These are phyloP conservation scores for Hesperophylax magnus DNA, from an alignment of 1,140 invertebrate species.

Conservation along the genomic window DNA sequence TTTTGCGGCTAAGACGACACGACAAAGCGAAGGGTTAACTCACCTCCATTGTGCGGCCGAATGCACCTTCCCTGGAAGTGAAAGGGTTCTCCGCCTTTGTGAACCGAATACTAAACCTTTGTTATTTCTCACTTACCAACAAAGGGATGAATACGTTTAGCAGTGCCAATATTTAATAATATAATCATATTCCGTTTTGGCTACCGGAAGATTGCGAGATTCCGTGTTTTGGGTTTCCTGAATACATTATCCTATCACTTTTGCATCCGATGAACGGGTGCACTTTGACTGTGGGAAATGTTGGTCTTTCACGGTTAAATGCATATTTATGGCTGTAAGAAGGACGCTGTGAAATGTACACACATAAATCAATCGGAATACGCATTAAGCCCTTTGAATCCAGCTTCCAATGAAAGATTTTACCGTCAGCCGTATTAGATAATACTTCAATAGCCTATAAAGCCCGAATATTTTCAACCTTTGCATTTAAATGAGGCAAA, in stretches of 20 bases:
- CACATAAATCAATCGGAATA: constrained; percentile 31
- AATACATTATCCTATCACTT: constrained; percentile 41
- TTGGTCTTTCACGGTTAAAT: constrained; percentile 42
- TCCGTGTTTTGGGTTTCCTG: constrained; percentile 6
- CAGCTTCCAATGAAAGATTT: not conserved
- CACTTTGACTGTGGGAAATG: constrained; percentile 52
- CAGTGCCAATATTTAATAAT: constrained; percentile 54
- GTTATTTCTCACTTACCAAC: constrained; percentile 51
- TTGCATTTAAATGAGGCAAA: too few relatives aligned
- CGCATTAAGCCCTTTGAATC: not conserved
- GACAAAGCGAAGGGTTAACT: constrained; percentile 23
- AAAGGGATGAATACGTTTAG: constrained; percentile 52
- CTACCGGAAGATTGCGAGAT: not conserved
- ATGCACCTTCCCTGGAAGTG: constrained; percentile 22
- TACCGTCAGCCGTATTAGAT: too few relatives aligned
- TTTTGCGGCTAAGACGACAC: constrained; percentile 25
- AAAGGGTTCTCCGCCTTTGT: constrained; percentile 49
- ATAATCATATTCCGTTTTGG: constrained; percentile 20
- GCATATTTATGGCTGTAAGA: constrained; percentile 38
- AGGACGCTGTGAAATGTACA: not conserved
- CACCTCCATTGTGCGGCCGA: too few relatives aligned
- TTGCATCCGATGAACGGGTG: constrained; percentile 42
- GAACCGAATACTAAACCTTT: constrained; percentile 23
- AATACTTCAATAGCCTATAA: too few relatives aligned
- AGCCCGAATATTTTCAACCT: too few relatives aligned